A percentile compares a stretch with the other conserved stretches of the same genome.
These are phyloP conservation scores for Pristionchus pacificus DNA, from an alignment of 1,140 invertebrate genomes.

Conservation along the genomic window DNA sequence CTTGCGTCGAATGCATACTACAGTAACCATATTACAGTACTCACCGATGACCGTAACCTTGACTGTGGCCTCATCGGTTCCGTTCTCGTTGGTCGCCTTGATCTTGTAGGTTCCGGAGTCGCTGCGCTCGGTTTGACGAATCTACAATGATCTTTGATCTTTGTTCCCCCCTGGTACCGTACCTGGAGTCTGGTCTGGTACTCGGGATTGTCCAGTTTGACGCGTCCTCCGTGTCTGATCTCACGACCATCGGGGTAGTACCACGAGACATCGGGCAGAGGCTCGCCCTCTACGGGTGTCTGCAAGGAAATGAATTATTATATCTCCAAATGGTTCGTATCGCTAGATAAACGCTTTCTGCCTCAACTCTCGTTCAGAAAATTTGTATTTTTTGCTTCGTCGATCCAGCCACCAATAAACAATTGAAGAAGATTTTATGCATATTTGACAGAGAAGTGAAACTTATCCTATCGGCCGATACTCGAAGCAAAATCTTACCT, in stretches of 20 bases:
- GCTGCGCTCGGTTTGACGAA: conserved; percentile 76
- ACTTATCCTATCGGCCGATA: too few relatives aligned
- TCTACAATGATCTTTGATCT: conserved; percentile 66
- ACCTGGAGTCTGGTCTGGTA: conserved; percentile 69
- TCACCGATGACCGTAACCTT: conserved; percentile 84
- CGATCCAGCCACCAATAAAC: neutral
- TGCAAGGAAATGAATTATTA: conserved; percentile 65
- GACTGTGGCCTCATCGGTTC: conserved; percentile 85
- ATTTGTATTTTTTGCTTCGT: too few relatives aligned
- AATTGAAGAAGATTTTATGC: too few relatives aligned
- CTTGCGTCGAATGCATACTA: too few relatives aligned
- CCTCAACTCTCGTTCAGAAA: neutral
- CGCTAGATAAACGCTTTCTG: neutral
- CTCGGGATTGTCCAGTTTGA: conserved; percentile 74
- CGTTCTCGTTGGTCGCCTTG: conserved; percentile 83
- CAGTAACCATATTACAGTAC: neutral
- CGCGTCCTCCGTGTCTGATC: conserved; percentile 67
- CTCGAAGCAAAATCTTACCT: neutral
- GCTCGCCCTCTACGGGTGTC: conserved; percentile 83
- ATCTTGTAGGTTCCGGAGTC: conserved; percentile 86
- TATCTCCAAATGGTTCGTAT: too few relatives aligned
- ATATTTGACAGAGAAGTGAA: too few relatives aligned
- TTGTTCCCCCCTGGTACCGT: too few relatives aligned
- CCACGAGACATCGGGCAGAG: conserved; percentile 79
- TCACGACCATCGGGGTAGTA: conserved; percentile 77